These are phyloP conservation scores for Deilephila elpenor DNA, from an alignment of 2,888 invertebrate species.

Conservation along the genomic window DNA sequence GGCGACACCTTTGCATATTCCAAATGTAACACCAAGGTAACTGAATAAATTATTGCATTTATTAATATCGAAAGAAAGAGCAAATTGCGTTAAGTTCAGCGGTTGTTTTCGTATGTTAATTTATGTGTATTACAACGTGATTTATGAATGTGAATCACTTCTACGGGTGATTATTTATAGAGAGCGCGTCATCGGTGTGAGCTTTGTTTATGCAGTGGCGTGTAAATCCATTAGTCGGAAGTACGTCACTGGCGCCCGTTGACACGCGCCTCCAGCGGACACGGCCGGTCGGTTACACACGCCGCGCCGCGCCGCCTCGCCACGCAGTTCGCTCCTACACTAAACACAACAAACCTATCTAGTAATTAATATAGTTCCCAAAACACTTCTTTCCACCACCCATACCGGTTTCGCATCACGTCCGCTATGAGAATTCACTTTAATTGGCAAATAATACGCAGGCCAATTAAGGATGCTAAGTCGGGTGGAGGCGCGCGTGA, in stretches of 20 bases:
- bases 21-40: no score
- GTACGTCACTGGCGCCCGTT: conserved; percentile 51
- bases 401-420: conserved; percentile 81
- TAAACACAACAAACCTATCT: background rate
- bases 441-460: conserved; percentile 86
- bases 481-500: conserved; percentile 81
- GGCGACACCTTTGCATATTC: conserved; percentile 4
- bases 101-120: conserved; percentile 7
- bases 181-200: conserved; percentile 43
- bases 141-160: conserved; percentile 37
- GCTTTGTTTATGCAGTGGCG: conserved; percentile 49
- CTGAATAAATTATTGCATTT: background rate
- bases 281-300: conserved; percentile 32
- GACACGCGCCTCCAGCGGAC: conserved; percentile 38
- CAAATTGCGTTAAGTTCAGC: background rate
- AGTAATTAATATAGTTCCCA: conserved; percentile 9
- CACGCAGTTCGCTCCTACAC: background rate
- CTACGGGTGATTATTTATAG: conserved; percentile 47
- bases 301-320: background rate
- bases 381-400: conserved; percentile 40
- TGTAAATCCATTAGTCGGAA: conserved; percentile 51
- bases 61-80: background rate
- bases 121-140: conserved; percentile 4
- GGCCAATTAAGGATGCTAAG: conserved; percentile 85
- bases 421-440: conserved; percentile 83